Percentiles rank a stretch among this genome's conserved stretches.
Conservation (phyloP, 2,113 vertebrate genomes). For the Syngnathus floridae region DNA sequence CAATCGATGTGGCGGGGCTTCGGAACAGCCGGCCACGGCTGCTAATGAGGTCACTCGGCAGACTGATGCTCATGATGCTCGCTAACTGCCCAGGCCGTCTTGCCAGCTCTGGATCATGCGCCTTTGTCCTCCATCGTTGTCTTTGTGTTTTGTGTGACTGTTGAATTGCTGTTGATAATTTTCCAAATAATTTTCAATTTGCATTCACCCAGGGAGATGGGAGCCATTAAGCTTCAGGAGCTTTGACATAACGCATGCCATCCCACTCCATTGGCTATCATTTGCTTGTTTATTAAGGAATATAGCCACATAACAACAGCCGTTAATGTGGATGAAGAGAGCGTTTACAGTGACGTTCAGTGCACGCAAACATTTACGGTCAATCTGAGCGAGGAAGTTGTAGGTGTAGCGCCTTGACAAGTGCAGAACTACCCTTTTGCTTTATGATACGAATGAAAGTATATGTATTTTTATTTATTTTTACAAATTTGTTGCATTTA, state of each 20-base stretch:
- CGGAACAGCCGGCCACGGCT: conserved; percentile 6
- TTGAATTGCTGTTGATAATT: background rate
- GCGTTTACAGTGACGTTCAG: conserved; percentile 12
- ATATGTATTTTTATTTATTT: background rate
- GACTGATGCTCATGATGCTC: conserved; percentile 18
- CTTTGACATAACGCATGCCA: conserved; percentile 54
- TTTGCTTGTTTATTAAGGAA: conserved; percentile 28
- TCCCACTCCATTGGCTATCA: conserved; percentile 21
- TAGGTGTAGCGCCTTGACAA: background rate
- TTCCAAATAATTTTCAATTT: background rate
- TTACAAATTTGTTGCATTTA: background rate
- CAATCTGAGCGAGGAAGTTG: too few species aligned
- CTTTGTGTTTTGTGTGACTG: background rate
- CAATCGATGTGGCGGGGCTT: conserved; percentile 1
- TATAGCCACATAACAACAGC: conserved; percentile 23
- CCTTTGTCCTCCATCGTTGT: too few species aligned
- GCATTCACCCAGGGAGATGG: conserved; percentile 8
- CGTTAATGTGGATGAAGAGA: conserved; percentile 29
- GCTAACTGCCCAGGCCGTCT: conserved; percentile 10
- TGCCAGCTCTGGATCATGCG: background rate
- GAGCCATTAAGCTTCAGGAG: conserved; percentile 49
- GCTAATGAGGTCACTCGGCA: conserved; percentile 20
- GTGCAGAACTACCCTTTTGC: background rate
- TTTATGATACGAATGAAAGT: conserved; percentile 1
- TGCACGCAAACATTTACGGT: background rate